Percentiles rank a stretch among this genome's conserved stretches.
These are phyloP conservation scores for Sycophila texana DNA, from an alignment of 2,888 invertebrate species.

Conservation along the genomic window DNA sequence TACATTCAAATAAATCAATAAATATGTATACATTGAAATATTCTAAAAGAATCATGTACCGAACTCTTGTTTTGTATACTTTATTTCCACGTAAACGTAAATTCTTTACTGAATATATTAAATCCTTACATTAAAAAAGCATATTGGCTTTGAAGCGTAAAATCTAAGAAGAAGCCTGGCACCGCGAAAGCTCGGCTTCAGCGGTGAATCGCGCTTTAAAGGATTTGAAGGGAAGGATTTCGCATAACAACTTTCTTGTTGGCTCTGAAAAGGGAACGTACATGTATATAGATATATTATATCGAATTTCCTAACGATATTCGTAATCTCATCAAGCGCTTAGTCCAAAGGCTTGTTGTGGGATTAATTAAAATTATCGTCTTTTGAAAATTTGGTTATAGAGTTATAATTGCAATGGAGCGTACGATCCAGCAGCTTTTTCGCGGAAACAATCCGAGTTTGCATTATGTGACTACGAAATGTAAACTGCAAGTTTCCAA, in stretches of 20 bases:
- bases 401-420: constrained; percentile 23
- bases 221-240: constrained; percentile 43
- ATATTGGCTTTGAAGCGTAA: constrained; percentile 12
- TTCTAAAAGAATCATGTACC: too few relatives aligned
- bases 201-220: constrained; percentile 23
- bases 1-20: too few relatives aligned
- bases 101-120: too few relatives aligned
- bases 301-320: constrained; percentile 46
- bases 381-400: constrained; percentile 23
- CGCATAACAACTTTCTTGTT: constrained; percentile 53
- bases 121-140: background rate
- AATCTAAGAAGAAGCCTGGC: background rate
- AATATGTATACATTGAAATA: background rate
- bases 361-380: constrained; percentile 52
- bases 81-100: background rate
- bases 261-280: constrained; percentile 7
- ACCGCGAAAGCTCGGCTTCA: background rate
- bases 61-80: too few relatives aligned
- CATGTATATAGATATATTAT: background rate
- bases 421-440: background rate
- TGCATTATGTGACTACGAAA: constrained; percentile 10
- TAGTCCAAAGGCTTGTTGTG: background rate
- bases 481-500: background rate
- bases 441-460: background rate
- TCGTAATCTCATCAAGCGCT: constrained; percentile 46